Base-by-base conservation (phyloP, 2,888 invertebrate species). In the Eilema sororculum region DNA sequence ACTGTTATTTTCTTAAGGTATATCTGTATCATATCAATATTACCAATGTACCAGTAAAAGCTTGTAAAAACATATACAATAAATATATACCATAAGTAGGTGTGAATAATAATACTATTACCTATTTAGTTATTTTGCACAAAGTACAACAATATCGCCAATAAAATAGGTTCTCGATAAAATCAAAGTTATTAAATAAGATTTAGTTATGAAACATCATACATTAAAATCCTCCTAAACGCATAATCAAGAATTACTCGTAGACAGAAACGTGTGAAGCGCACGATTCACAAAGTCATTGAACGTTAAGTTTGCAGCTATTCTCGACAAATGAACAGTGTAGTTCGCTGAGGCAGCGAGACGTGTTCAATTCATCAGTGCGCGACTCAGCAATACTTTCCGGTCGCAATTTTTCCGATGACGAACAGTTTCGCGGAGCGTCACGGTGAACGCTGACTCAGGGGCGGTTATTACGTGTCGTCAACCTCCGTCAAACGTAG, bases 361-460 rank as follows among this genome's bases (percentile, higher is more conserved):
- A 83, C 83, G 84, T 84, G 84, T 80, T 80, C 81, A 72, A 81
- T 81, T 88, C 86, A 87, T 87, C 85, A 84, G 78, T 75, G 77
- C 64, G 70, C 74, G 74, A 71, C 74, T 76, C 86, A 84, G 86
- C 88, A 83, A 79, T 79, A 80, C 83, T 79, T 69, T 65, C 76
- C 76, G 41, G 68, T 78, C 73, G 86, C 86, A 86, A 86, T 89
- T 88, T 90, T 90, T 89, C 85, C 87, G 86, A 90, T 91, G 91
- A 90, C 90, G 81, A 88, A 87, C 89, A 87, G 83, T 90, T 90
- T 89, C 81, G 71, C 76, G 81, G 80, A 81, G 74, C 75, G 68
- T 81, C 84, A 71, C 78, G 75, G 72, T 41, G 74, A 80, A 78
- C 68, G 88, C 87, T 87, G 86, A 87, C 82, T 86, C 85, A 84